Evolutionary conservation across 2,113 vertebrate genomes (phyloP), one percentile per base, ranked within the genome.

Genomic region (Scolopax mira): DNA sequence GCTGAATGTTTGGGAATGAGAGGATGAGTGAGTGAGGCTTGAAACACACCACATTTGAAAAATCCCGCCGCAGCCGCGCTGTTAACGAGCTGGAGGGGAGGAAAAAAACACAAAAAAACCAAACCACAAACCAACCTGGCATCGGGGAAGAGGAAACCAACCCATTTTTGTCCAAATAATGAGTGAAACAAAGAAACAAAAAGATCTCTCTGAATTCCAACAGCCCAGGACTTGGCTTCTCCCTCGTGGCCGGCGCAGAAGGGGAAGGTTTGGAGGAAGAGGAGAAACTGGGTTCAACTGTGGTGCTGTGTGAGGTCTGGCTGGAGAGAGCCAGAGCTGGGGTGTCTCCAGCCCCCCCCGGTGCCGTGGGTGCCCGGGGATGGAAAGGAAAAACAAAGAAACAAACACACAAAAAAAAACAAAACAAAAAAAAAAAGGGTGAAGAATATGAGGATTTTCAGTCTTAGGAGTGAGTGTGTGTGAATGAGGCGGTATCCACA

Each of bases 21-120:
- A 98, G 98, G 97, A 98, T 99, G 98, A 97, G 98, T 98, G 99
- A 98, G 98, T 99, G 98, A 99, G 97, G 98, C 98, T 98, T 98
- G 98, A 98, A 98, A 98, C 98, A 98, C 98, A 99, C 98, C 98
- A 98, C 98, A 98, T 98, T 98, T 98, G 98, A 98, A 97, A 97
- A 98, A 98, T 97, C 98, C 98, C 98, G 98, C 98, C 98, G 94
- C 98, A 97, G 98, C 98, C 55, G 96, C 87, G 96, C 98, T 97
- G 97, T 93, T 77, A 94, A 97, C 89, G 90, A 97, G 98, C 97
- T 90, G 93, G 51, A 52, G 96, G 78, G 18, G 95, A 94, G 96
- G 11, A 55, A 94, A 91, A 67, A 93, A 51, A 14, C n/a, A 24
- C 10, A 25, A 25, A 51, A 14, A 14, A 27, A 15, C 51, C 48